Conservation (phyloP, 2,113 vertebrate genomes). For the Caranx melampygus region DNA sequence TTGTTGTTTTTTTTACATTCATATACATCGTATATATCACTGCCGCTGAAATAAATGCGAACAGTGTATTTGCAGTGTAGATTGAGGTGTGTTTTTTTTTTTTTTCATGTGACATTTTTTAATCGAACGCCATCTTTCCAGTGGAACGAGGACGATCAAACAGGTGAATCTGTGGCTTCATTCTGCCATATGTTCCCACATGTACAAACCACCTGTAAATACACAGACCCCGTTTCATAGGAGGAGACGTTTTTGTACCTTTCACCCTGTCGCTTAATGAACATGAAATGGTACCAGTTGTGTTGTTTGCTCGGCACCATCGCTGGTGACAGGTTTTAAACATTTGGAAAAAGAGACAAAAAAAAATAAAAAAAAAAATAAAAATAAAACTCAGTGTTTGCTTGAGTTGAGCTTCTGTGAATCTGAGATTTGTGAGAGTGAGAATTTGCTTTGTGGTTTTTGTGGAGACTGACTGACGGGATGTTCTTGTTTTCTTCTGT, state of each 20-base stretch:
- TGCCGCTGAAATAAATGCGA: background rate
- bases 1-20: background rate
- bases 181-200: background rate
- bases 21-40: background rate
- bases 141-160: background rate
- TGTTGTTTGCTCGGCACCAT: background rate
- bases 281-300: background rate
- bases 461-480: background rate
- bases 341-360: no score
- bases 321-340: background rate
- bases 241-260: background rate
- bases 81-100: background rate
- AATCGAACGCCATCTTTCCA: background rate
- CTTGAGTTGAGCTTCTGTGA: slow-evolving; percentile 11
- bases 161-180: no score
- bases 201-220: background rate
- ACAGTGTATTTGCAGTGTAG: background rate
- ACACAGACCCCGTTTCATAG: background rate
- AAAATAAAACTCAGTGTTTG: slow-evolving; percentile 1
- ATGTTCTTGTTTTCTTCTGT: slow-evolving; percentile 66
- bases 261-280: background rate
- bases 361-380: no score
- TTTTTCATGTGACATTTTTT: background rate
- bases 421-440: slow-evolving; percentile 5
- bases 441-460: background rate